Percentiles rank a stretch among this genome's conserved stretches.
These are phyloP conservation scores for Irena cyanogastra DNA, from an alignment of 2,113 vertebrate genomes.

Conservation along the genomic window DNA sequence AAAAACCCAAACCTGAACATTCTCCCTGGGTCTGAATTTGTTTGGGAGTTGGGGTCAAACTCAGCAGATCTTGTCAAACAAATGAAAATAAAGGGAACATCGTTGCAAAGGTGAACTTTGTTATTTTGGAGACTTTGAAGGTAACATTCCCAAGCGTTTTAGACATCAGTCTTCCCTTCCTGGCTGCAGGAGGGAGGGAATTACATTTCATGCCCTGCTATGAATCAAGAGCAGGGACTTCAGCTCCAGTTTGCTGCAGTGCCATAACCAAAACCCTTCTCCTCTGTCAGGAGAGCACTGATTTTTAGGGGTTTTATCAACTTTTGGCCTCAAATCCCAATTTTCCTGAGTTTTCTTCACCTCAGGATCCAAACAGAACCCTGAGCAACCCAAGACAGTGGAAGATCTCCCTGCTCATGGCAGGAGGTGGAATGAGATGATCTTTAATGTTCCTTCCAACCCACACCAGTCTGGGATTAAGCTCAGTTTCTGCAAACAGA, in stretches of 20 bases:
- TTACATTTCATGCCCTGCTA: neutral
- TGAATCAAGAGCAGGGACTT: neutral
- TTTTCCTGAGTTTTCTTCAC: neutral
- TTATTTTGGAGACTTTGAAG: neutral
- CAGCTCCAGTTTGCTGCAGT: neutral
- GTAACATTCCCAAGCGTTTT: neutral
- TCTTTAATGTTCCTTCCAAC: neutral
- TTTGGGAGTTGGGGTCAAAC: neutral
- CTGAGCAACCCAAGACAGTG: neutral
- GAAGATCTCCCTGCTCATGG: neutral
- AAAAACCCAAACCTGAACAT: fast-evolving
- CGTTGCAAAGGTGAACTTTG: neutral
- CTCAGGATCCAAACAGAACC: neutral
- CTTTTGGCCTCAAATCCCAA: neutral
- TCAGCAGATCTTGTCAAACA: neutral
- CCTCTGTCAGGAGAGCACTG: neutral
- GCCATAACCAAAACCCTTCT: neutral
- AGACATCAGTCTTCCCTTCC: neutral
- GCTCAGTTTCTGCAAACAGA: neutral
- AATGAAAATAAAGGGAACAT: neutral
- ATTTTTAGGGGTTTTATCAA: neutral
- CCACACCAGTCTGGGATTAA: neutral
- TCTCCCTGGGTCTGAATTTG: neutral
- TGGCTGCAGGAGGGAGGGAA: neutral
- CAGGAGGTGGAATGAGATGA: neutral